These are phyloP conservation scores for Heteromurus nitidus DNA, from an alignment of 2,888 invertebrate genomes.

Conservation along the genomic window DNA sequence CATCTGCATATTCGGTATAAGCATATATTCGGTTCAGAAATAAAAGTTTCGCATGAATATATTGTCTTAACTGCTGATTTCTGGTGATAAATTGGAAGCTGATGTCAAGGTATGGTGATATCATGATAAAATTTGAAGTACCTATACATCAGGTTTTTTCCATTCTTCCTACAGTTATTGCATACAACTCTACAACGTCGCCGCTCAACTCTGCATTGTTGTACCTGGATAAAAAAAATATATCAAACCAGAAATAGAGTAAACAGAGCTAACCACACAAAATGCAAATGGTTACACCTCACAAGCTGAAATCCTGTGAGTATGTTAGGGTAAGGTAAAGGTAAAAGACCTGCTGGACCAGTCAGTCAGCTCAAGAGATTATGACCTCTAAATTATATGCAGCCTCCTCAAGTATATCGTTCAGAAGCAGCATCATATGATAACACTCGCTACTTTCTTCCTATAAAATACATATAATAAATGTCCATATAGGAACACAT, in stretches of 20 bases:
- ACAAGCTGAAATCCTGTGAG: conserved; percentile 1
- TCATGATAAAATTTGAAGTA: too few relatives aligned
- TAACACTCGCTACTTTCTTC: conserved; percentile 31
- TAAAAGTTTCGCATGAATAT: too few relatives aligned
- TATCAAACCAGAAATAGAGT: conserved; percentile 27
- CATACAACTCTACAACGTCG: not conserved
- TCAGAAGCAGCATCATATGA: conserved; percentile 18
- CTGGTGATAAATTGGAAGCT: too few relatives aligned
- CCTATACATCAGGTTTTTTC: not conserved
- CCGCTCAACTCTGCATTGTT: not conserved
- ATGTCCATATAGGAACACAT: conserved; percentile 10
- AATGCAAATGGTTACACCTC: conserved; percentile 36
- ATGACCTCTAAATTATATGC: conserved; percentile 64
- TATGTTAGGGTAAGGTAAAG: conserved; percentile 64
- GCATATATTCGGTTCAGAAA: too few relatives aligned
- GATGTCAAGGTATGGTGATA: too few relatives aligned
- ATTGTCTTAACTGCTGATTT: too few relatives aligned
- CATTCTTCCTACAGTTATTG: too few relatives aligned
- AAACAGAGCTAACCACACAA: not conserved
- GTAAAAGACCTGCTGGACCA: conserved; percentile 67
- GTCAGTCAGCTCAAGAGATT: conserved; percentile 62
- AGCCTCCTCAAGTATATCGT: conserved; percentile 48
- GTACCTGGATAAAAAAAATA: conserved; percentile 39
- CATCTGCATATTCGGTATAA: too few relatives aligned
- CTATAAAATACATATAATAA: conserved; percentile 23